A percentile compares a stretch with the other conserved stretches of the same genome.
Conservation (phyloP, 1,140 invertebrate species). For the Potamilus streckersoni region DNA sequence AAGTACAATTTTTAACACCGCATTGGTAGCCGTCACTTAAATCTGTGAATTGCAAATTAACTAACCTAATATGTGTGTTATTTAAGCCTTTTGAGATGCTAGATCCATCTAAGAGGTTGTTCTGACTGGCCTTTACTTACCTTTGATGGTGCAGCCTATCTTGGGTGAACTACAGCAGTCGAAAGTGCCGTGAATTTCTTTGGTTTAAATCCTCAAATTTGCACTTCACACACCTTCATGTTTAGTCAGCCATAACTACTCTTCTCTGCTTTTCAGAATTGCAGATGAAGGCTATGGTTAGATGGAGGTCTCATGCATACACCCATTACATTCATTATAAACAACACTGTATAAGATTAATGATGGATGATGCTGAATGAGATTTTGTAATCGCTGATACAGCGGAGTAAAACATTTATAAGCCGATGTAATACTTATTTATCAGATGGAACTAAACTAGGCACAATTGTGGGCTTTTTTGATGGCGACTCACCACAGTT, state of each 20-base stretch:
- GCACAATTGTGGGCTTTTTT: no score
- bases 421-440: no score
- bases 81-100: background rate
- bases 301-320: slow-evolving; percentile 16
- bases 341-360: no score
- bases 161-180: background rate
- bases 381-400: no score
- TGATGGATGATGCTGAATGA: no score
- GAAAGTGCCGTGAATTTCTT: background rate
- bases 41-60: background rate
- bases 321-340: slow-evolving; percentile 2
- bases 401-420: no score
- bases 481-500: no score
- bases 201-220: background rate
- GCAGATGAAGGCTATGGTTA: slow-evolving; percentile 8
- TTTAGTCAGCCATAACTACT: slow-evolving; percentile 14
- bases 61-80: background rate
- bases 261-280: background rate
- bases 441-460: no score
- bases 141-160: background rate
- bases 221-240: slow-evolving; percentile 13
- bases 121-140: background rate
- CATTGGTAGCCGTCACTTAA: background rate
- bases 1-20: slow-evolving; percentile 12
- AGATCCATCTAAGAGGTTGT: background rate